Base-by-base conservation (phyloP, 2,113 vertebrate genomes). In the Phaethon lepturus region DNA sequence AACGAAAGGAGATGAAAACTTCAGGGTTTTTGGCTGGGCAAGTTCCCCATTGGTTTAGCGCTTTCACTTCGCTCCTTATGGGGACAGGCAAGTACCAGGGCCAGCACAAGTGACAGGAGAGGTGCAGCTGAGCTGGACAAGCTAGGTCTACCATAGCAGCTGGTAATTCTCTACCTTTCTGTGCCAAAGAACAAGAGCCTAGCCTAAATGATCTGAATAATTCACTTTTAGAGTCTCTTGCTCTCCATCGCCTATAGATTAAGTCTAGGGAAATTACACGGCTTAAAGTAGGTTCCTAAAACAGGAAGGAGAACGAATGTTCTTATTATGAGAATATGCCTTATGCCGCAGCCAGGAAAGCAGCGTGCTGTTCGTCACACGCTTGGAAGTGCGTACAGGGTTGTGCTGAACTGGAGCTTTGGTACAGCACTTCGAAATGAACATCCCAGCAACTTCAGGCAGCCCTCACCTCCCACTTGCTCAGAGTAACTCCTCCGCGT, bases 301-400 rank as follows among this genome's bases (percentile, higher is more conserved):
- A 18, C 7, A 8, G 42, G 55, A 44, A 69, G 35, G 16, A 67
- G 35, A 72, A 72, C 4, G 24, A 49, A n/a, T 5, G n/a, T n/a
- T n/a, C n/a, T n/a, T n/a, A n/a, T n/a, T n/a, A n/a, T n/a, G n/a
- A n/a, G n/a, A n/a, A n/a, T n/a, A n/a, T n/a, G n/a, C 26, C 35
- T 25, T 16, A 19, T 3, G 2, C 4, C 0, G 0, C 5, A 25
- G 62, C 25, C 38, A 29, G 50, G 49, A 31, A 8, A 47, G 40
- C 63, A 50, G 45, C 0, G 16, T 5, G 31, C 38, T 24, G 29
- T 1, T 44, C 64, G 24, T 5, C 33, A 24, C 6, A 0, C 0
- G 2, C 47, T 56, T 45, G 1, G 2, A 49, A 86, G 88, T 0
- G 14, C 74, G 11, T 6, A 3, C 7, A 19, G 72, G 33, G 35